These are phyloP conservation scores for Panagrolaimus sp. DNA, from an alignment of 1,140 invertebrate genomes.

Conservation along the genomic window DNA sequence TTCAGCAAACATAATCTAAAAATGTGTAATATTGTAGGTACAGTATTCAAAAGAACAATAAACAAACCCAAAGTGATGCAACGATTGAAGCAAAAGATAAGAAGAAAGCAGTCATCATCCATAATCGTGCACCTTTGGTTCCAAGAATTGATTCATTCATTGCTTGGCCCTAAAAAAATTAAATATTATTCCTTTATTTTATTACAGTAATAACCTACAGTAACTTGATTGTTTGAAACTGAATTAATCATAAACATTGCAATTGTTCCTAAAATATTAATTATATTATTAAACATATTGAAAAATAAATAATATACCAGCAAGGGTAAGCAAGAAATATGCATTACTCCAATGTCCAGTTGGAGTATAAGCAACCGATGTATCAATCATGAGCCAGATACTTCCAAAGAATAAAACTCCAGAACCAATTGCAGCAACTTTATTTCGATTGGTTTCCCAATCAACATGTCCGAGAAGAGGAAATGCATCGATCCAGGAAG, in stretches of 20 bases:
- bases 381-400: constrained; percentile 97
- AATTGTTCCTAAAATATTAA: constrained; percentile 19
- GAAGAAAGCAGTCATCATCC: constrained; percentile 91
- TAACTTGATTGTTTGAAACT: constrained; percentile 85
- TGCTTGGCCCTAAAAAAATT: constrained; percentile 61
- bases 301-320: constrained; percentile 84
- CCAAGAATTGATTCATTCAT: constrained; percentile 82
- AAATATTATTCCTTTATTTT: too few relatives aligned
- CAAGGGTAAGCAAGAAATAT: constrained; percentile 86
- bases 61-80: too few relatives aligned
- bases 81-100: constrained; percentile 82
- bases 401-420: constrained; percentile 70
- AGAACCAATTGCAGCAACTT: constrained; percentile 37
- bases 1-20: constrained; percentile 81
- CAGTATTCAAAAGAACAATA: too few relatives aligned
- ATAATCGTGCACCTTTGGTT: constrained; percentile 77
- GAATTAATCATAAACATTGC: constrained; percentile 75
- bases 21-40: constrained; percentile 66
- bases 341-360: constrained; percentile 68
- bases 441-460: constrained; percentile 39
- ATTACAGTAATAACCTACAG: constrained; percentile 52
- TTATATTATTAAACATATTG: constrained; percentile 68
- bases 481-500: not conserved
- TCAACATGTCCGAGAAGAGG: constrained; percentile 29
- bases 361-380: constrained; percentile 72